A percentile compares a stretch with the other conserved stretches of the same genome.
Evolutionary conservation across 1,140 invertebrate genomes (phyloP).

Genomic region (Drosophila sechellia): DNA sequence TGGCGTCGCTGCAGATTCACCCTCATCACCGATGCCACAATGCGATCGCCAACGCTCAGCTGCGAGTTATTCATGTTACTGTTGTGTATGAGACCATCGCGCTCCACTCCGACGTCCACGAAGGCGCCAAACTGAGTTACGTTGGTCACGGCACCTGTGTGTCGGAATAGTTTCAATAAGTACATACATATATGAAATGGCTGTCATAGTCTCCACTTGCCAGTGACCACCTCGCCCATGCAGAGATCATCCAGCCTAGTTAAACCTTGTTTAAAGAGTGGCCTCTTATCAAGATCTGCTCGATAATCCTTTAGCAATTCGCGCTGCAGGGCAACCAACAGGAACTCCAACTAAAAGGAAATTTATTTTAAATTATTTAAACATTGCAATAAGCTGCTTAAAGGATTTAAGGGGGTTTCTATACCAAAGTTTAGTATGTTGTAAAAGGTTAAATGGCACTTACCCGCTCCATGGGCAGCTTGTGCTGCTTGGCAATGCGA

Average conservation of each 20-base stretch:
- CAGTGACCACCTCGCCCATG: conserved; percentile 85
- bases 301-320: conserved; percentile 89
- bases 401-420: background rate
- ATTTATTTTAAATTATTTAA: background rate
- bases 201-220: conserved; percentile 9
- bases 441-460: background rate
- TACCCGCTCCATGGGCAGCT: conserved; percentile 85
- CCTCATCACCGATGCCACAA: conserved; percentile 87
- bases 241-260: conserved; percentile 87
- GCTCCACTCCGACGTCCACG: conserved; percentile 94
- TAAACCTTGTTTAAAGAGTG: conserved; percentile 89
- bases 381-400: background rate
- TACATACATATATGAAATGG: background rate
- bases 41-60: conserved; percentile 89
- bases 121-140: conserved; percentile 96
- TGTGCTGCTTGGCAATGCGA: conserved; percentile 85
- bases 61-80: conserved; percentile 87
- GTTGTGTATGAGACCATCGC: conserved; percentile 90
- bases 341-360: conserved; percentile 85
- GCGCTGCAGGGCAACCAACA: conserved; percentile 88
- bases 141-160: conserved; percentile 89
- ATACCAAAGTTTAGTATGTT: background rate
- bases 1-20: conserved; percentile 86
- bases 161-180: background rate
- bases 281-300: conserved; percentile 86